Evolutionary conservation across 2,113 vertebrate species (phyloP).

Genomic region (Carassius auratus): DNA sequence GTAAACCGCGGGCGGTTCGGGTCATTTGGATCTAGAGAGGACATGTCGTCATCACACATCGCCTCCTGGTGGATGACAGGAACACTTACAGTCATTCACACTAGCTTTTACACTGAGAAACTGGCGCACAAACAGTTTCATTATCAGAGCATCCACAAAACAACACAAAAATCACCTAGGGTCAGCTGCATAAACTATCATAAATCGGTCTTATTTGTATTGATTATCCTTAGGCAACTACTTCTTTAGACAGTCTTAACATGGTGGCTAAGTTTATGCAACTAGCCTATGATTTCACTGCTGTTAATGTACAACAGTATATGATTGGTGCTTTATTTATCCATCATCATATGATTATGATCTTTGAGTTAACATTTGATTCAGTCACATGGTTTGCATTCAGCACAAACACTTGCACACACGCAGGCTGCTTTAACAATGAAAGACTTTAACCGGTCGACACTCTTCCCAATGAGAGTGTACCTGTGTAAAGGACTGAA

Average conservation of each 20-base stretch:
- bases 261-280: too few species aligned
- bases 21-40: constrained; percentile 85
- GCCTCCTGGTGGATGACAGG: constrained; percentile 68
- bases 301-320: background rate
- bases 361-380: background rate
- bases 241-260: too few species aligned
- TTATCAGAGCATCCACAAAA: background rate
- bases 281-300: background rate
- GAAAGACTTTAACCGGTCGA: too few species aligned
- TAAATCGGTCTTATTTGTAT: too few species aligned
- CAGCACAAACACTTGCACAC: background rate
- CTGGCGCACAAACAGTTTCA: background rate
- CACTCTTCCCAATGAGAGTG: background rate
- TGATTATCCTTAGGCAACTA: too few species aligned
- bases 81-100: constrained; percentile 23
- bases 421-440: background rate
- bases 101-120: background rate
- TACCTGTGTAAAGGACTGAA: background rate
- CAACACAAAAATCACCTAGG: background rate
- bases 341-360: background rate
- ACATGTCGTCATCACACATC: constrained; percentile 79
- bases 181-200: too few species aligned
- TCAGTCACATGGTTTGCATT: constrained; percentile 2
- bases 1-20: constrained; percentile 94
- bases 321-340: background rate